Evolutionary conservation across 1,140 invertebrate species (phyloP).

Genomic region (Macrobrachium rosenbergii): DNA sequence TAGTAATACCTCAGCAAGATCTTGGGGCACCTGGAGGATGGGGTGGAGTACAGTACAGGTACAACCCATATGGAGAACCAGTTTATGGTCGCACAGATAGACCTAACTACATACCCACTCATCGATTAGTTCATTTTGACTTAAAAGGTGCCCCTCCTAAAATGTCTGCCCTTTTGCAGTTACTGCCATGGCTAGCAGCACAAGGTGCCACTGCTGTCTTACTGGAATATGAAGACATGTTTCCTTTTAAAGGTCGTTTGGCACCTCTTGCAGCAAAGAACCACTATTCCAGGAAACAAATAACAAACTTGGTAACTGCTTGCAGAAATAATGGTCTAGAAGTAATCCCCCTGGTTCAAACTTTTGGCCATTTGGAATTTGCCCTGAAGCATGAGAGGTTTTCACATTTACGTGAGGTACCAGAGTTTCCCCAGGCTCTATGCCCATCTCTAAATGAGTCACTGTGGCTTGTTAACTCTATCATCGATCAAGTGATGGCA

Average conservation of each 20-base stretch:
- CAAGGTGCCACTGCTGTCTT: constrained; percentile 79
- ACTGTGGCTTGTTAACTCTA: constrained; percentile 78
- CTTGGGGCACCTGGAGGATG: constrained; percentile 13
- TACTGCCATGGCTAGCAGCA: constrained; percentile 82
- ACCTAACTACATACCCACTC: constrained; percentile 66
- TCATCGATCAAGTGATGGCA: constrained; percentile 86
- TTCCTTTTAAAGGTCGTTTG: constrained; percentile 85
- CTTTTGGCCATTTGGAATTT: constrained; percentile 96
- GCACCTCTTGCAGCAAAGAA: constrained; percentile 80
- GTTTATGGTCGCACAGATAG: constrained; percentile 62
- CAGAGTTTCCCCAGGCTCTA: constrained; percentile 83
- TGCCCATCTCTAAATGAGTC: constrained; percentile 85
- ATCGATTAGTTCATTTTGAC: constrained; percentile 83
- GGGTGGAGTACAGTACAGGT: constrained; percentile 58
- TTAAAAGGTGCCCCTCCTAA: constrained; percentile 89
- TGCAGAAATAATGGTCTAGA: constrained; percentile 80
- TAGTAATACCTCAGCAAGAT: constrained; percentile 48
- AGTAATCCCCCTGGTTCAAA: constrained; percentile 94
- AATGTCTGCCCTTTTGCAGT: constrained; percentile 78
- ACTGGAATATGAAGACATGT: constrained; percentile 98
- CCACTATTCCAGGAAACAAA: constrained; percentile 81
- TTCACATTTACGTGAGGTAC: constrained; percentile 82
- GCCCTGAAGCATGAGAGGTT: constrained; percentile 86
- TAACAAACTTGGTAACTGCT: constrained; percentile 76
- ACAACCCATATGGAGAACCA: constrained; percentile 65